Evolutionary conservation across 2,888 invertebrate species (phyloP), one percentile per base, ranked within the genome.

Genomic region (Cabera pusaria): DNA sequence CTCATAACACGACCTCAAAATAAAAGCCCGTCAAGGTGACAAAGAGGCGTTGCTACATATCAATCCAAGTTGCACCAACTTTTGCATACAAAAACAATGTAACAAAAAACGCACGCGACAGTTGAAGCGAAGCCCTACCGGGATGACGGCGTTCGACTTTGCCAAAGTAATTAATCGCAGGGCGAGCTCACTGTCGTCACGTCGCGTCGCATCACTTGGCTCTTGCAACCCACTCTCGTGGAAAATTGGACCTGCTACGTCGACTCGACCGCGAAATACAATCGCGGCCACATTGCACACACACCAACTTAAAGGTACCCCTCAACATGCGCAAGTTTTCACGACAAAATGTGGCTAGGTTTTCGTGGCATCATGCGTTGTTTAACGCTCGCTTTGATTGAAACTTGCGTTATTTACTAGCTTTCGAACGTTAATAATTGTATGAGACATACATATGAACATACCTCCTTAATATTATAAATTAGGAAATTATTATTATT

Each of bases 151-250:
- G 67, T 71, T 62, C 68, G 72, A 72, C 72, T 78, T 72, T 66
- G 75, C 70, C 68, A 75, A 78, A 80, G 80, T 84, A 82, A 84
- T 85, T 83, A 82, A 83, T 83, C 79, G 78, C 70, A 64, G 65
- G 54, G 50, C 64, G 58, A 53, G 56, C 59, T 64, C 60, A 53
- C 80, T 79, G 85, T 82, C 87, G 69, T 63, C 79, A 65, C 77
- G 85, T 85, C 85, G 70, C 65, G 67, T 64, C 78, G 76, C 77
- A 80, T 88, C 83, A 79, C 68, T 69, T 63, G 72, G 59, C 64
- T 55, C 45, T 56, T 62, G 63, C 62, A 46, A 57, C 47, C 64
- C 84, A 68, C 62, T 82, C 79, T 80, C 46, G 60, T 69, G 83
- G 81, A 85, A 87, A 87, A 86, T 86, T 85, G 80, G 64, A 78